Evolutionary conservation across 2,797 vertebrate species (phyloP).

Genomic region (Chrosomus eos): DNA sequence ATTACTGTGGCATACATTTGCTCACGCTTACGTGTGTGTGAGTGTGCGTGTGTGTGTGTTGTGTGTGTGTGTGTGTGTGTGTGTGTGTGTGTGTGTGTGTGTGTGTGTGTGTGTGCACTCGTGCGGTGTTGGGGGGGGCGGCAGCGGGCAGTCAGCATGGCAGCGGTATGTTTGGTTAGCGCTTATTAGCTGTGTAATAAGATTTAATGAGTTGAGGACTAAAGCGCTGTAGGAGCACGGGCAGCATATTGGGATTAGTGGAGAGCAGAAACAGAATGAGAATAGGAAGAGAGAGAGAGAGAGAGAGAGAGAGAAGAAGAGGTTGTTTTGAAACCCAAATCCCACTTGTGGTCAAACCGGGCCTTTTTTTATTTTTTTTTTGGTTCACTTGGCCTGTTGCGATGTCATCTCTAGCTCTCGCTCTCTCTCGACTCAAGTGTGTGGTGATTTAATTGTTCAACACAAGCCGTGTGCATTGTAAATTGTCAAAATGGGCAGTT

Average conservation of each 20-base stretch:
- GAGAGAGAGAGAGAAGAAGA: background rate
- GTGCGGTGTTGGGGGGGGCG: background rate
- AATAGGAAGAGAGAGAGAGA: slow-evolving; percentile 1
- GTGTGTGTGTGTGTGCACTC: background rate
- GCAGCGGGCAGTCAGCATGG: slow-evolving; percentile 38
- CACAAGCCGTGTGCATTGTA: slow-evolving; percentile 25
- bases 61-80: background rate
- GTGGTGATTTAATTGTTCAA: slow-evolving; percentile 34
- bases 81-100: background rate
- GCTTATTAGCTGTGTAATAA: slow-evolving; percentile 70
- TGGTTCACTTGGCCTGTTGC: background rate
- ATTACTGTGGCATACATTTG: slow-evolving; percentile 68
- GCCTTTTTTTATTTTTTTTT: background rate
- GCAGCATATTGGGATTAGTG: slow-evolving; percentile 40
- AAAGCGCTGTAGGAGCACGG: slow-evolving; percentile 52
- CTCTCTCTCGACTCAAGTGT: slow-evolving; percentile 27
- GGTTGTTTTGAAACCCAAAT: slow-evolving; percentile 31
- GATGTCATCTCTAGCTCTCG: background rate
- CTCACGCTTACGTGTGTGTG: slow-evolving; percentile 34
- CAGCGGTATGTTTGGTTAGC: slow-evolving; percentile 62
- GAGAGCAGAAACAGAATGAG: slow-evolving; percentile 2
- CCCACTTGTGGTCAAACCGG: slow-evolving; percentile 14
- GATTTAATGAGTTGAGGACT: slow-evolving; percentile 68
- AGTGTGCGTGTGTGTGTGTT: background rate
- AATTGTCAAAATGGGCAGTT: slow-evolving; percentile 40